phyloP scores from a whole-genome alignment of 2,797 vertebrate genomes.

The Lutjanus argentimaculatus region DNA sequence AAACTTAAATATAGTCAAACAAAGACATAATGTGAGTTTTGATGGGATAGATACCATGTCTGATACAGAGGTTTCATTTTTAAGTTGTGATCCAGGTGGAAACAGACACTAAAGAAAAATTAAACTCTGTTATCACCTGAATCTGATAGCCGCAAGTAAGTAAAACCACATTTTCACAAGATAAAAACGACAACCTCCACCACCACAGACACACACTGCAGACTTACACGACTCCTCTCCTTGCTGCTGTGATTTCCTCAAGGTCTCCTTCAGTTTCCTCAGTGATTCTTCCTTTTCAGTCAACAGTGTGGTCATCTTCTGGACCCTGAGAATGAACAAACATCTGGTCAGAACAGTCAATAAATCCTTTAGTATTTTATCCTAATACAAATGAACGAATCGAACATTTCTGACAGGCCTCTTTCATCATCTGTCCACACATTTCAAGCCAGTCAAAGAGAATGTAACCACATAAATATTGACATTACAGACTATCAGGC shows the following conservation, averaged over 20 bases:
- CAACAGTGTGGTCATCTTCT: conserved; percentile 81
- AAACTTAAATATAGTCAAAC: too few species aligned
- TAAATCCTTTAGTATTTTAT: neutral
- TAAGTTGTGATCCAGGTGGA: too few species aligned
- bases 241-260: conserved; percentile 87
- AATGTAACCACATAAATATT: neutral
- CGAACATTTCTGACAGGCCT: neutral
- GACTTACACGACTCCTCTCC: conserved; percentile 89
- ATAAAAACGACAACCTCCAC: neutral
- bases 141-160: too few species aligned
- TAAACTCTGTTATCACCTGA: neutral
- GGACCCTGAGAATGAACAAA: conserved; percentile 71
- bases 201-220: neutral
- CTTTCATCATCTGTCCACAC: neutral
- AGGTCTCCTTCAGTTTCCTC: conserved; percentile 88
- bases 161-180: too few species aligned
- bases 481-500: neutral
- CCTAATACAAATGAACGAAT: too few species aligned
- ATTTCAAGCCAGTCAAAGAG: neutral
- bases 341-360: neutral
- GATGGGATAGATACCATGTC: too few species aligned
- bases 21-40: too few species aligned
- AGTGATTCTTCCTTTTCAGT: conserved; percentile 86
- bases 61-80: too few species aligned
- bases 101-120: neutral